Evolutionary conservation across 2,113 vertebrate species (phyloP).

Genomic region (Entosphenus tridentatus): DNA sequence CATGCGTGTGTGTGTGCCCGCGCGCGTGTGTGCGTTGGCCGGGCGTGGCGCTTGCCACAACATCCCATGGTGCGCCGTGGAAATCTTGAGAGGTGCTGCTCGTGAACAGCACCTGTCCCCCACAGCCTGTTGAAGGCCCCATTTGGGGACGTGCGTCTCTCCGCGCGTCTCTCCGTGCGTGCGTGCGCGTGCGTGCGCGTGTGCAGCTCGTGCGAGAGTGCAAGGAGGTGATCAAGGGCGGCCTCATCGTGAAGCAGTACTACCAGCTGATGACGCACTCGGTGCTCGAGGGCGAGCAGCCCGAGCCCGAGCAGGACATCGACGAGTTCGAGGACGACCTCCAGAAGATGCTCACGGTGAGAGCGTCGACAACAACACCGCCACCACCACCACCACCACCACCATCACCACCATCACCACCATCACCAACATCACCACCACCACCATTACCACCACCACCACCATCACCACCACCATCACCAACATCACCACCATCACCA

Average conservation of each 20-base stretch:
- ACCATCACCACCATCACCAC: too few relatives aligned
- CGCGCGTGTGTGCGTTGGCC: not conserved
- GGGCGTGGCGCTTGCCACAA: too few relatives aligned
- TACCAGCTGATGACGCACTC: conserved; percentile 84
- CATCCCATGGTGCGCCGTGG: too few relatives aligned
- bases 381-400: too few relatives aligned
- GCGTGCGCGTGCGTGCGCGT: not conserved
- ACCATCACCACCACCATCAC: too few relatives aligned
- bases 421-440: too few relatives aligned
- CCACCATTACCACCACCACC: too few relatives aligned
- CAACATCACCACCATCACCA: too few relatives aligned
- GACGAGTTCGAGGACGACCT: conserved; percentile 95
- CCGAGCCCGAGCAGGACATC: conserved; percentile 51
- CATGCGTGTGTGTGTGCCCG: not conserved
- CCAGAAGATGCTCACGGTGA: conserved; percentile 88
- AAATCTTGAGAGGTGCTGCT: too few relatives aligned
- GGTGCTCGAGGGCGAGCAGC: conserved; percentile 35
- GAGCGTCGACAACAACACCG: conserved; percentile 9
- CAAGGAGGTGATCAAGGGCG: conserved; percentile 86
- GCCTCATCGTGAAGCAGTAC: conserved; percentile 95
- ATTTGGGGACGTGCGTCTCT: not conserved
- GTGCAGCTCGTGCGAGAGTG: conserved; percentile 82
- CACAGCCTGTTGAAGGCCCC: not conserved
- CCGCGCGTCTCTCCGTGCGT: not conserved
- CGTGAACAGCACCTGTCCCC: too few relatives aligned